Conservation (phyloP, 2,797 vertebrate species). For the Cottoperca gobio region DNA sequence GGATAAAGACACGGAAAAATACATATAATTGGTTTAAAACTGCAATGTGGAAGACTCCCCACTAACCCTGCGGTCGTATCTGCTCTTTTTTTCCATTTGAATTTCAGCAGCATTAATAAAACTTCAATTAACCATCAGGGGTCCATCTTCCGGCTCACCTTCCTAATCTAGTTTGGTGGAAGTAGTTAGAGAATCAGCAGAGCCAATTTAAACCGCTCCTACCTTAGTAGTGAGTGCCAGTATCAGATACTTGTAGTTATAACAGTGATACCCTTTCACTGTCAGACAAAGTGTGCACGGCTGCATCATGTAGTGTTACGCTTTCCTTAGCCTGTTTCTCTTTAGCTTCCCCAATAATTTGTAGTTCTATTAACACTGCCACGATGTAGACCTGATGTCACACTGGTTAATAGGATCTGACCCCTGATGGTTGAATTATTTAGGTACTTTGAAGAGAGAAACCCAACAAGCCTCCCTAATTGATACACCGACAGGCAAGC, state of each 20-base stretch:
- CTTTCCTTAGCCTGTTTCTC: constrained; percentile 46
- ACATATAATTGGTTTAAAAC: constrained; percentile 84
- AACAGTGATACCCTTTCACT: constrained; percentile 38
- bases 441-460: constrained; percentile 78
- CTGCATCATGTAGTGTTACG: constrained; percentile 50
- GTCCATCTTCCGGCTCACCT: constrained; percentile 72
- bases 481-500: constrained; percentile 72
- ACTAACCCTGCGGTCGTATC: constrained; percentile 77
- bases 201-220: constrained; percentile 64
- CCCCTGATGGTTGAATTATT: constrained; percentile 83
- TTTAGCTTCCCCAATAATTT: constrained; percentile 55
- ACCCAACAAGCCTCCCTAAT: constrained; percentile 78
- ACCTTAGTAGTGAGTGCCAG: constrained; percentile 38
- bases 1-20: constrained; percentile 78
- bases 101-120: constrained; percentile 82
- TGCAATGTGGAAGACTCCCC: constrained; percentile 66
- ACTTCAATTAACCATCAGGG: constrained; percentile 84
- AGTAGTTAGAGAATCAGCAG: constrained; percentile 72
- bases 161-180: constrained; percentile 75
- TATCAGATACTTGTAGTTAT: constrained; percentile 48
- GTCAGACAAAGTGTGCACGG: constrained; percentile 33
- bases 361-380: constrained; percentile 63
- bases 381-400: constrained; percentile 68
- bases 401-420: constrained; percentile 78
- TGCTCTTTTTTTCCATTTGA: constrained; percentile 70